Percentiles rank a stretch among this genome's conserved stretches.
Evolutionary conservation across 23 tunicate genomes (phyloP).

Genomic region (Trididemnum nubilum): DNA sequence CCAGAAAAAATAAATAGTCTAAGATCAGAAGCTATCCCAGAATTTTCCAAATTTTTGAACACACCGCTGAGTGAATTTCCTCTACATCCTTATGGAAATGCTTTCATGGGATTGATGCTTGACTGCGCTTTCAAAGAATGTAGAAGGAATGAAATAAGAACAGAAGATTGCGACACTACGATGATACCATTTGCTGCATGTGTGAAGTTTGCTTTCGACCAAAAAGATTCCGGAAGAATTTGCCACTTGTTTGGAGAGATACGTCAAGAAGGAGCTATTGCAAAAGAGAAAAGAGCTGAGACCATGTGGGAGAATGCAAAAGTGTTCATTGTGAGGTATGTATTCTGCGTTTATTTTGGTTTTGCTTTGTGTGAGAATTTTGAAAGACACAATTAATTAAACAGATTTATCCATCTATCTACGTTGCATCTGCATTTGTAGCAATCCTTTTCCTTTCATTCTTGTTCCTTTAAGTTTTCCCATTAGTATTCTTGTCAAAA

Average conservation of each 20-base stretch:
- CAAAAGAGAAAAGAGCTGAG: not conserved
- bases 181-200: not conserved
- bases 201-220: not conserved
- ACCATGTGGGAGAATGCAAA: not conserved
- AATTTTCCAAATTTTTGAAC: constrained; percentile 5
- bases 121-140: not conserved
- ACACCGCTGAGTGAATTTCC: not conserved
- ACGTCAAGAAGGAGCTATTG: not conserved
- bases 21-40: not conserved
- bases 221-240: not conserved
- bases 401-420: no score
- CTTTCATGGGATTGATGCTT: not conserved
- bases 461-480: no score
- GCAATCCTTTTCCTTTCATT: no score
- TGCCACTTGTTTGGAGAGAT: not conserved
- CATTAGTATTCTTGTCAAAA: no score
- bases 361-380: no score
- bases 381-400: no score
- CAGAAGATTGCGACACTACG: not conserved
- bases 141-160: not conserved
- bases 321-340: not conserved
- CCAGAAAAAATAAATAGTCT: not conserved
- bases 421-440: no score
- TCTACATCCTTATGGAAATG: not conserved
- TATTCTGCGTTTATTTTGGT: not conserved